Evolutionary conservation across 2,888 invertebrate genomes (phyloP).

Genomic region (Prosopocoilus inquinatus): DNA sequence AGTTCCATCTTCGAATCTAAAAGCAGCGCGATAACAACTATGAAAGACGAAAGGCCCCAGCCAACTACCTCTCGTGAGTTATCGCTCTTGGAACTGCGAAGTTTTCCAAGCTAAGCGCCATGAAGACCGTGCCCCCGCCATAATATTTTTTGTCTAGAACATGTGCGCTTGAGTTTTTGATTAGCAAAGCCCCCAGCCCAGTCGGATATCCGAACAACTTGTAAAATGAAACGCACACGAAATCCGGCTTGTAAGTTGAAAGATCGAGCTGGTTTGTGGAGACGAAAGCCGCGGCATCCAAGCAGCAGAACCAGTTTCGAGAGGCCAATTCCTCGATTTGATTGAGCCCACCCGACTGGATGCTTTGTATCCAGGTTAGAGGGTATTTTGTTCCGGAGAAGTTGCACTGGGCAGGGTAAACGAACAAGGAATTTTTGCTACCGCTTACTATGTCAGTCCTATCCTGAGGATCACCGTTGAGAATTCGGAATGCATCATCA

Average conservation of each 20-base stretch:
- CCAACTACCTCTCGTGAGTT: constrained; percentile 68
- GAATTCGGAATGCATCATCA: constrained; percentile 54
- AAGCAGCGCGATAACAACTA: constrained; percentile 30
- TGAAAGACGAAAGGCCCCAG: not conserved
- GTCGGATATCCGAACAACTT: constrained; percentile 97
- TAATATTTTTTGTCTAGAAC: constrained; percentile 74
- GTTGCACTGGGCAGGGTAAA: constrained; percentile 91
- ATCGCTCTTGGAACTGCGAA: constrained; percentile 68
- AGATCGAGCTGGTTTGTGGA: constrained; percentile 79
- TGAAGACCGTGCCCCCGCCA: constrained; percentile 92
- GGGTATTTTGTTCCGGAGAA: constrained; percentile 93
- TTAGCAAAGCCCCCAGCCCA: constrained; percentile 86
- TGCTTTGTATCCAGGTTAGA: constrained; percentile 64
- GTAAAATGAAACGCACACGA: constrained; percentile 91
- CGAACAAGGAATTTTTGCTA: constrained; percentile 64
- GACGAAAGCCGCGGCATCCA: constrained; percentile 85
- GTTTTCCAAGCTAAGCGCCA: constrained; percentile 70
- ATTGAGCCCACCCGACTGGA: constrained; percentile 61
- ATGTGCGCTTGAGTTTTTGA: constrained; percentile 63
- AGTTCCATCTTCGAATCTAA: constrained; percentile 94
- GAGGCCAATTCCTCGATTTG: constrained; percentile 46
- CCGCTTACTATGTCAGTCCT: constrained; percentile 3
- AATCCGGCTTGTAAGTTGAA: constrained; percentile 73
- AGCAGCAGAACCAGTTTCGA: constrained; percentile 66
- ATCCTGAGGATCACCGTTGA: constrained; percentile 12